A percentile compares a stretch with the other conserved stretches of the same genome.
Conservation (phyloP, 2,113 vertebrate species). For the Dryoscopus gambensis region DNA sequence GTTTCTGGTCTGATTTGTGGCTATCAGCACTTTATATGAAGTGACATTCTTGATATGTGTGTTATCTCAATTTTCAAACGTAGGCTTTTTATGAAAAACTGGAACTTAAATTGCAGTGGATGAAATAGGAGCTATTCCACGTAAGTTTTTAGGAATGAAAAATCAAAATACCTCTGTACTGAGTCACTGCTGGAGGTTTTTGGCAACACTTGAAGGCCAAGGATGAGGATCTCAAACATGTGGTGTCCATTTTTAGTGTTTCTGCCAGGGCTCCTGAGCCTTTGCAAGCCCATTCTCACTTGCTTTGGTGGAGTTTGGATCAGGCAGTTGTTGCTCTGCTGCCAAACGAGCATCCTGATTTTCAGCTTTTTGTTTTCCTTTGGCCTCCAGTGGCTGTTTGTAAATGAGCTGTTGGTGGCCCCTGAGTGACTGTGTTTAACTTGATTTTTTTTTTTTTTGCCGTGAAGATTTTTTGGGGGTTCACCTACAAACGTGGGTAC, state of each 20-base stretch:
- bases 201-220: not conserved
- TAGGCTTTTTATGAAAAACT: not conserved
- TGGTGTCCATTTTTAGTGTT: not conserved
- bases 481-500: rapidly evolving
- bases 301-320: not conserved
- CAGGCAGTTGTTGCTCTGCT: not conserved
- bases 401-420: not conserved
- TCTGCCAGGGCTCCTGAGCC: rapidly evolving
- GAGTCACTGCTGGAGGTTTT: not conserved
- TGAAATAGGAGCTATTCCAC: not conserved
- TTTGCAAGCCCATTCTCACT: not conserved
- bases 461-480: not conserved
- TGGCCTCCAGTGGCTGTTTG: not conserved
- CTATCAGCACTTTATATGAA: not conserved
- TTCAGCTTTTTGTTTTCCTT: not conserved
- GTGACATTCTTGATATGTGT: not conserved
- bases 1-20: not conserved
- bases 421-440: not conserved
- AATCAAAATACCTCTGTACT: not conserved
- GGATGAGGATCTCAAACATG: not conserved
- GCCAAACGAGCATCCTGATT: not conserved
- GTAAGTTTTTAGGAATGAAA: not conserved
- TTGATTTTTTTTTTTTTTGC: not conserved
- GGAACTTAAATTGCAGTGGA: not conserved
- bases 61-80: not conserved